phyloP scores from a whole-genome alignment of 2,888 invertebrate genomes.

The Netelia melanura region DNA sequence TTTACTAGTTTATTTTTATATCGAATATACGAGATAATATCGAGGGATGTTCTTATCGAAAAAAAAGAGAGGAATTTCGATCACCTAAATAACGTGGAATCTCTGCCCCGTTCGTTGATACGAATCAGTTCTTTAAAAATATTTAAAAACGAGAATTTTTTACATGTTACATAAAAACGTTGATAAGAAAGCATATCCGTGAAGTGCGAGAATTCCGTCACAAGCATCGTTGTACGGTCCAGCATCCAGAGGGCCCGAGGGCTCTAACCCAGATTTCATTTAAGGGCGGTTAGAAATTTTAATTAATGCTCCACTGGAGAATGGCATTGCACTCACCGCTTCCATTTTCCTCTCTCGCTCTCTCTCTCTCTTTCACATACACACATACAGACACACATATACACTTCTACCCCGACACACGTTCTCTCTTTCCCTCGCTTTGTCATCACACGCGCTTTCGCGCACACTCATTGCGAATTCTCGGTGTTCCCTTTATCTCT shows the following conservation, averaged over 20 bases:
- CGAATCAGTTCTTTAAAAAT: no score
- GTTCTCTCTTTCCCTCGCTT: no score
- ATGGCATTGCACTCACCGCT: slow-evolving; percentile 30
- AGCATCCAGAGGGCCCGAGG: slow-evolving; percentile 4
- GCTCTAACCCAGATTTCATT: slow-evolving; percentile 66
- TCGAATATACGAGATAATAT: no score
- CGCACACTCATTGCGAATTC: slow-evolving; percentile 8
- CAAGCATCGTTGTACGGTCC: background rate
- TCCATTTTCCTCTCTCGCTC: slow-evolving; percentile 5
- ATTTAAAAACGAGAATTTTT: no score
- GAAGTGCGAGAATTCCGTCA: background rate
- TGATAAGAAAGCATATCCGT: slow-evolving; percentile 2
- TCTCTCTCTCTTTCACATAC: slow-evolving; percentile 11
- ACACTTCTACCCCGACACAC: background rate
- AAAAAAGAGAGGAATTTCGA: no score
- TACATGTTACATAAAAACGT: background rate
- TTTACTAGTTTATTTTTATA: background rate
- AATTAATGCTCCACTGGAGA: slow-evolving; percentile 53
- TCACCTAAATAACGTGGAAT: no score
- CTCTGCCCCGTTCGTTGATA: no score
- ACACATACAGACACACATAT: background rate
- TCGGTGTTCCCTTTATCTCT: slow-evolving; percentile 10
- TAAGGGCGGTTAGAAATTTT: slow-evolving; percentile 60
- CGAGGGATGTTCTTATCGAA: no score
- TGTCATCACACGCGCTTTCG: slow-evolving; percentile 19